Evolutionary conservation across 2,113 vertebrate genomes (phyloP).

Genomic region (Lophura nycthemera): DNA sequence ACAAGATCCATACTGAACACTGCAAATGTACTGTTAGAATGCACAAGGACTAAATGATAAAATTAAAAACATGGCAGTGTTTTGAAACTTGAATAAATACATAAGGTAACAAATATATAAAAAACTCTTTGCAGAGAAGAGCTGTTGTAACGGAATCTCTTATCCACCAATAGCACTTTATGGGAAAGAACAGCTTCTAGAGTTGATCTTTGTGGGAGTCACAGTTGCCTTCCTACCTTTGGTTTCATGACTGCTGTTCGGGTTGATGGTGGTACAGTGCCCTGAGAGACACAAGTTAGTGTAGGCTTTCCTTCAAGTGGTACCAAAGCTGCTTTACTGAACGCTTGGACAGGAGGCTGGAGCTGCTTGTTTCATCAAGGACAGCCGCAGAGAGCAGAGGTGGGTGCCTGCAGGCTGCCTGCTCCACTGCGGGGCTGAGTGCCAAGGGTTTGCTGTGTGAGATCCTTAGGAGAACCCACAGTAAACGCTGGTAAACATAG

Average conservation of each 20-base stretch:
- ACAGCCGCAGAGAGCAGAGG: not conserved
- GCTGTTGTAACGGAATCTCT: not conserved
- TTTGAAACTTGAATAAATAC: not conserved
- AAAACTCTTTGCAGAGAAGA: not conserved
- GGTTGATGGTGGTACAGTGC: not conserved
- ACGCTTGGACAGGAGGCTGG: not conserved
- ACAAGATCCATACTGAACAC: not conserved
- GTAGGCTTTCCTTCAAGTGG: not conserved
- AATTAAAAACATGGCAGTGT: not conserved
- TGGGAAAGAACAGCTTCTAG: not conserved
- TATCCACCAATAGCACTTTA: not conserved
- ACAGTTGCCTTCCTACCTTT: not conserved
- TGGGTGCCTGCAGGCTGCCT: not conserved
- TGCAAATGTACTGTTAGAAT: not conserved
- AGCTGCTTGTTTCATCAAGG: not conserved
- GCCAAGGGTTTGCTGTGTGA: not conserved
- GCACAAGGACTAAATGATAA: not conserved
- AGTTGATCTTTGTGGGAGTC: not conserved
- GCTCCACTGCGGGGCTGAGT: rapidly evolving
- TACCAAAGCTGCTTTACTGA: not conserved
- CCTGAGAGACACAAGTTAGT: not conserved
- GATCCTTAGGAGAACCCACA: not conserved
- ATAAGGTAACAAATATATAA: not conserved
- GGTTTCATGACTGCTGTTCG: not conserved
- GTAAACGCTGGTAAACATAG: not conserved